Evolutionary conservation across 30 jellyfish, hydroid and myxozoan species (phyloP), one percentile per base, ranked within the genome.

Genomic region (Hydractinia echinata): DNA sequence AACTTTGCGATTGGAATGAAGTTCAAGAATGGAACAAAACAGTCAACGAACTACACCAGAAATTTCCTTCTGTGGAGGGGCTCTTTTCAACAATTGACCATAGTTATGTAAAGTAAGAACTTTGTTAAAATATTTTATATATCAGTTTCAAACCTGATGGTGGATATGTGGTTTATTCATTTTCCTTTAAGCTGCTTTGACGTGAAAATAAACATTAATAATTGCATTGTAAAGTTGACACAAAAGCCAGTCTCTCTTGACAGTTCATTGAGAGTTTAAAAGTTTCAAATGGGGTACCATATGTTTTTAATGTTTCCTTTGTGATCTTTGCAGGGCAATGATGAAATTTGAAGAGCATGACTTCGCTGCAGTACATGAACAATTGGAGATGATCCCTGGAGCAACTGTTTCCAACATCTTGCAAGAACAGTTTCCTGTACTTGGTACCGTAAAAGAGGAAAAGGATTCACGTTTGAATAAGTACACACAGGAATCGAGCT

Each of bases 381-480:
- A 87, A 70, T 88, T 94, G 9, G 99, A 94, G 55, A 86, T 88
- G 76, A 88, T 88, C 16, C 97, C 97, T 20, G 97, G 97, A 4
- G 96, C 99, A 13, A 82, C 99, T 7, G 87, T 94, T 19, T 82
- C 95, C 4, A 82, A 68, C 76, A 81, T 88, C 56, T 66, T 94
- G 58, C 99, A 94, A 79, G 99, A 94, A 82, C 99, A 94, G 67
- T 94, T 94, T 62, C 99, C 99, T 10, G 96, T 94, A 10, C 96
- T 94, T 39, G 99, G 99, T 13, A 53, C 99, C 1, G 89, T 84
- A 53, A 85, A 88, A 74, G 96, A 85, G 4, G 99, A 94, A 5
- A 88, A 81, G 74, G 99, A 84, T 18, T 67, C 64, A 20, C 73
- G 74, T 21, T 21, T 86, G 4, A 16, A 52, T 19, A 44, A 44